These are phyloP conservation scores for Lithophane leautieri DNA, from an alignment of 2,888 invertebrate species.

Conservation along the genomic window DNA sequence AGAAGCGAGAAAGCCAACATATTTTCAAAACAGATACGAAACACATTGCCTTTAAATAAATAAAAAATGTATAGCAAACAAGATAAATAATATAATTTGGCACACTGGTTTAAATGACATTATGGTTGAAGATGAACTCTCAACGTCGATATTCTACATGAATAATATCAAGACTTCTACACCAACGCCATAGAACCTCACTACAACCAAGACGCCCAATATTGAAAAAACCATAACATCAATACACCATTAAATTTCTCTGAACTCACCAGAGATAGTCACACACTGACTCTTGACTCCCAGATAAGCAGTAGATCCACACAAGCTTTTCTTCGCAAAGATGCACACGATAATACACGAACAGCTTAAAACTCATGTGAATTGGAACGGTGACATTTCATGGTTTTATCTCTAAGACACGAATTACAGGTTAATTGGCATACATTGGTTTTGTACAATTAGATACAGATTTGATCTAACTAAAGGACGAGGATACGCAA, in stretches of 20 bases:
- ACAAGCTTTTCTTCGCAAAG: slow-evolving; percentile 43
- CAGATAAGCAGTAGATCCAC: slow-evolving; percentile 45
- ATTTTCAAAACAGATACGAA: background rate
- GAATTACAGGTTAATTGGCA: slow-evolving; percentile 60
- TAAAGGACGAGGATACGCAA: slow-evolving; percentile 19
- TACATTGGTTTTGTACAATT: slow-evolving; percentile 59
- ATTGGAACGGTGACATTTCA: slow-evolving; percentile 59
- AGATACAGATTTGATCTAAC: slow-evolving; percentile 47
- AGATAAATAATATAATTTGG: background rate
- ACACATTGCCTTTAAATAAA: background rate
- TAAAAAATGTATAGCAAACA: background rate
- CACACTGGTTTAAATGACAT: background rate
- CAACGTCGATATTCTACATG: background rate
- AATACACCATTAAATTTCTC: slow-evolving; percentile 15
- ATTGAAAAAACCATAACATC: background rate
- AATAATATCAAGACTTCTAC: background rate
- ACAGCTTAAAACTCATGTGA: slow-evolving; percentile 58
- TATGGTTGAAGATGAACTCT: background rate
- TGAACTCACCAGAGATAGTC: slow-evolving; percentile 18
- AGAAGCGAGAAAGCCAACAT: background rate
- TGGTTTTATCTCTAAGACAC: slow-evolving; percentile 53
- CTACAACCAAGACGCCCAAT: background rate
- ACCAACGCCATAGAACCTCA: too few species aligned
- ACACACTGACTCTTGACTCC: slow-evolving; percentile 43
- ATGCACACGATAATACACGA: slow-evolving; percentile 51